These are phyloP conservation scores for Sarcophilus harrisii DNA, from an alignment of 2,797 vertebrate genomes.

Conservation along the genomic window DNA sequence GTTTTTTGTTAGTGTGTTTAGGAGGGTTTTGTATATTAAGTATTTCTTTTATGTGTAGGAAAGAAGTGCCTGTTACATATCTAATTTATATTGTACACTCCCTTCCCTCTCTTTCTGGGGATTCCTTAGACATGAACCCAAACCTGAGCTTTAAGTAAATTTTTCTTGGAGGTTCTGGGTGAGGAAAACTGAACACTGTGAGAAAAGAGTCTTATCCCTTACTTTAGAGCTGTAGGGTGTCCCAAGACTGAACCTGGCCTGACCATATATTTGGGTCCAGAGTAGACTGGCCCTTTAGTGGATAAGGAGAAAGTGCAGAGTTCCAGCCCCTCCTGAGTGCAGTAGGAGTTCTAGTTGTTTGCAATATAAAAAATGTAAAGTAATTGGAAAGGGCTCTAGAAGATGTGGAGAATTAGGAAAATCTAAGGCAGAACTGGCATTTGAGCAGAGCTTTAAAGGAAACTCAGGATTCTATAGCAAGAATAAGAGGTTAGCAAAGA, in stretches of 20 bases:
- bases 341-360: background rate
- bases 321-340: background rate
- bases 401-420: background rate
- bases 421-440: background rate
- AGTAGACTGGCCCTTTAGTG: background rate
- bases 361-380: background rate
- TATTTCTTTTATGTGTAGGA: background rate
- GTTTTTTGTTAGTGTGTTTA: background rate
- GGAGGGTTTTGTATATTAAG: background rate
- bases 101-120: background rate
- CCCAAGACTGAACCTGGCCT: background rate
- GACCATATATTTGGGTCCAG: background rate
- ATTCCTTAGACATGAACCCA: background rate
- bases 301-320: background rate
- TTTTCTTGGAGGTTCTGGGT: background rate
- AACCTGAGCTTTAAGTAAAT: background rate
- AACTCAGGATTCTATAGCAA: background rate
- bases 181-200: background rate
- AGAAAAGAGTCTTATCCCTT: background rate
- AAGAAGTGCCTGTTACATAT: background rate
- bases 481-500: background rate
- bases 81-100: background rate
- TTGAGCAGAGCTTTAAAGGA: background rate
- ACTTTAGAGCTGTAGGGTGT: background rate
- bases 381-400: background rate